phyloP scores from a whole-genome alignment of 1,140 invertebrate species.

The Drosophila truncata region DNA sequence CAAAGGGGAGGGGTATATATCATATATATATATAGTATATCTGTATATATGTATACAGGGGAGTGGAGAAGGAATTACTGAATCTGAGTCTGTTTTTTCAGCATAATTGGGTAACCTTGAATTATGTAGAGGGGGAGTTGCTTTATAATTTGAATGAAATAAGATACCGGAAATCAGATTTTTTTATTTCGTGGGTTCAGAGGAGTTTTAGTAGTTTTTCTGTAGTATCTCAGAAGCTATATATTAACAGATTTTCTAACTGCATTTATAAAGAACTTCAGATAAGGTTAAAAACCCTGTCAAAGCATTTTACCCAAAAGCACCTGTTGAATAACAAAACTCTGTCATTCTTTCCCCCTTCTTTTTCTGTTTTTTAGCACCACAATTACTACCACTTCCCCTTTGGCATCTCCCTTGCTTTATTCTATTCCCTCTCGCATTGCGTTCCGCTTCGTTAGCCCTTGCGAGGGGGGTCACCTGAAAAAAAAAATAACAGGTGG shows the following conservation, averaged over 20 bases:
- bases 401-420: background rate
- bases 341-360: background rate
- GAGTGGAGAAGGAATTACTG: slow-evolving; percentile 38
- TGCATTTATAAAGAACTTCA: background rate
- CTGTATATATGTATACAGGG: background rate
- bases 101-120: slow-evolving; percentile 49
- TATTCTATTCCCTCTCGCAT: slow-evolving; percentile 35
- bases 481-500: slow-evolving; percentile 15
- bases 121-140: slow-evolving; percentile 28
- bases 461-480: slow-evolving; percentile 33
- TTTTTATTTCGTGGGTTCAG: background rate
- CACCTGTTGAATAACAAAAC: slow-evolving; percentile 63
- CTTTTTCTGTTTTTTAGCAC: slow-evolving; percentile 8
- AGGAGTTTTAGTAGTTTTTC: background rate
- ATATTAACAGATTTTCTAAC: background rate
- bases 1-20: background rate
- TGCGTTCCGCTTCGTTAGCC: slow-evolving; percentile 64
- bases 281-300: slow-evolving; percentile 6
- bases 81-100: slow-evolving; percentile 23
- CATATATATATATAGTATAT: background rate
- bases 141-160: slow-evolving; percentile 27
- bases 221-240: background rate
- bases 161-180: slow-evolving; percentile 45
- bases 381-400: slow-evolving; percentile 29
- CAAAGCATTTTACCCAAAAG: slow-evolving; percentile 10